Conservation (phyloP, 2,888 invertebrate species). For the Mesopsocus fuscifrons region DNA sequence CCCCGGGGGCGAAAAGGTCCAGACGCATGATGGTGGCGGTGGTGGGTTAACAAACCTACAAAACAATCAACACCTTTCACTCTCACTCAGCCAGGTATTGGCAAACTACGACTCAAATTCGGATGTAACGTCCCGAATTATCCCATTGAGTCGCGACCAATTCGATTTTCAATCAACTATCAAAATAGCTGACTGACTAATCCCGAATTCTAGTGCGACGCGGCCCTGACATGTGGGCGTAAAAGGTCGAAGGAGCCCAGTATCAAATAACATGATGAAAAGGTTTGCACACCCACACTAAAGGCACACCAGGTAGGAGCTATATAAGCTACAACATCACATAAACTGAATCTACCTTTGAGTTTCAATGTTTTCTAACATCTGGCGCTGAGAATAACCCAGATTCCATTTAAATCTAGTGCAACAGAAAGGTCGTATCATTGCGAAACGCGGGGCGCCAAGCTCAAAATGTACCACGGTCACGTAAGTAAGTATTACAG, state of each 20-base stretch:
- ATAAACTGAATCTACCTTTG: too few species aligned
- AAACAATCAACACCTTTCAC: too few species aligned
- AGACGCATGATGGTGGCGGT: conserved; percentile 19
- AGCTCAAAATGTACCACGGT: too few species aligned
- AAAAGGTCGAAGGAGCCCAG: neutral
- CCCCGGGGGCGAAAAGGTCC: conserved; percentile 20
- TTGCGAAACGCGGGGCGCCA: too few species aligned
- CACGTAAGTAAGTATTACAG: too few species aligned
- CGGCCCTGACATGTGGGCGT: neutral
- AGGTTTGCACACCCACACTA: neutral
- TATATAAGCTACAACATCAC: too few species aligned
- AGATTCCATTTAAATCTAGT: neutral
- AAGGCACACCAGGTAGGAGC: neutral
- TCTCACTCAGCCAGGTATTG: too few species aligned
- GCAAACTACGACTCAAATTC: too few species aligned
- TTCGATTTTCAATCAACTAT: neutral
- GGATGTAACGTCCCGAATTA: too few species aligned
- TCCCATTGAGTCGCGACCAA: neutral
- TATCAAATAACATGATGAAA: neutral
- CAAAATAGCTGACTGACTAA: neutral
- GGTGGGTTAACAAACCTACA: too few species aligned
- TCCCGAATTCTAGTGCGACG: neutral
- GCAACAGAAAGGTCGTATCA: neutral
- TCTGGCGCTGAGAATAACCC: neutral
- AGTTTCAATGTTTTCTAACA: too few species aligned